Conservation (phyloP, 2,113 vertebrate species). For the Sclerurus mexicanus region DNA sequence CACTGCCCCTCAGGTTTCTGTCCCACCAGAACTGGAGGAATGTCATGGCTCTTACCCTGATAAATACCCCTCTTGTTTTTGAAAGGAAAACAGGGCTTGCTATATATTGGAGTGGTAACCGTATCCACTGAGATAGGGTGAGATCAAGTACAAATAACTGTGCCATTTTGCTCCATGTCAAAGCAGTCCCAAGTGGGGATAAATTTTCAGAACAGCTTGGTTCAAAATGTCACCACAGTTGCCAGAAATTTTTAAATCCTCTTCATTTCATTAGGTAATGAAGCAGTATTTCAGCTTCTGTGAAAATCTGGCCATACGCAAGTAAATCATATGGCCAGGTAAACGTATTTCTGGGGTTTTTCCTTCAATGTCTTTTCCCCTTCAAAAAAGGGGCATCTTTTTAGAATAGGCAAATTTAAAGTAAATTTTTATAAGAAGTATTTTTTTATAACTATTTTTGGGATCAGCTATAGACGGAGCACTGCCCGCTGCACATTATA, state of each 20-base stretch:
- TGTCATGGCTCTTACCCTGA: not conserved
- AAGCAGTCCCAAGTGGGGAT: not conserved
- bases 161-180: not conserved
- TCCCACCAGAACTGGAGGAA: not conserved
- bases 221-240: not conserved
- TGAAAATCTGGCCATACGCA: not conserved
- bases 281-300: not conserved
- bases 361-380: not conserved
- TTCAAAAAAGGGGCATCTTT: not conserved
- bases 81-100: not conserved
- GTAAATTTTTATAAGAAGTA: not conserved
- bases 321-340: not conserved
- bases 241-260: not conserved
- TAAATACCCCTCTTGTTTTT: not conserved
- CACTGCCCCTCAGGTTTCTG: conserved; percentile 10
- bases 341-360: not conserved
- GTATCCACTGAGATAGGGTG: not conserved
- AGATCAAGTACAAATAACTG: not conserved
- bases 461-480: not conserved
- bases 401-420: not conserved
- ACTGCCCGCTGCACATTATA: not conserved
- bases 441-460: not conserved
- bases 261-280: not conserved
- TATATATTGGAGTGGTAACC: not conserved
- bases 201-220: not conserved